phyloP scores from a whole-genome alignment of 2,888 invertebrate species.

The Spatulosminthurus flaviceps region DNA sequence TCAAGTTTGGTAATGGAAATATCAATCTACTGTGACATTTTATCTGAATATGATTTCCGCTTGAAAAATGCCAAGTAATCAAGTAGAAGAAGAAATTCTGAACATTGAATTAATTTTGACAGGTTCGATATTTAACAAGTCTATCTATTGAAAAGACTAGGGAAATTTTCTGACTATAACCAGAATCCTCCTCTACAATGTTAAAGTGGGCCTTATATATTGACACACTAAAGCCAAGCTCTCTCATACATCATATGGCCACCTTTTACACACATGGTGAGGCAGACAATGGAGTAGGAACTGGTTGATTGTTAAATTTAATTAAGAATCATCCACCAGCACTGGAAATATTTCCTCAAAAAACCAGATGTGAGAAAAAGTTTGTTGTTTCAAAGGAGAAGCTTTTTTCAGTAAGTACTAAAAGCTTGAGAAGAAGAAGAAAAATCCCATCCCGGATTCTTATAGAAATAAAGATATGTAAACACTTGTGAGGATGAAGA shows the following conservation, averaged over 20 bases:
- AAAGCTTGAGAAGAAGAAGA: background rate
- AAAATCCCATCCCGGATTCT: background rate
- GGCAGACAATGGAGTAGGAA: background rate
- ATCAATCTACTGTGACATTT: constrained; percentile 25
- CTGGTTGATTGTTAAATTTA: constrained; percentile 14
- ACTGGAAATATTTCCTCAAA: background rate
- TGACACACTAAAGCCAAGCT: no score
- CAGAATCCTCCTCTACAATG: background rate
- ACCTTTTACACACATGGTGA: no score
- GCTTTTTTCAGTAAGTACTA: no score
- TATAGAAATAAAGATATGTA: background rate
- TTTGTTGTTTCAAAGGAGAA: constrained; percentile 9
- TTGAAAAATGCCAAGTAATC: constrained; percentile 21
- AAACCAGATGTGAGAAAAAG: constrained; percentile 13
- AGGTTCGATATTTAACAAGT: constrained; percentile 24
- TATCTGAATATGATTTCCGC: constrained; percentile 28
- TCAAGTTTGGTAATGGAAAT: constrained; percentile 1
- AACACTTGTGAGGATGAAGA: background rate
- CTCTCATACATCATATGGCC: no score
- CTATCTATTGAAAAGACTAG: background rate
- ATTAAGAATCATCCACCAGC: background rate
- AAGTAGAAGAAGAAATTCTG: constrained; percentile 5
- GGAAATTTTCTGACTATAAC: background rate
- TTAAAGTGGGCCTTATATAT: no score
- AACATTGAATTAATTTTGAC: constrained; percentile 21